phyloP scores from a whole-genome alignment of 1,140 invertebrate species.

The Marisa cornuarietis region DNA sequence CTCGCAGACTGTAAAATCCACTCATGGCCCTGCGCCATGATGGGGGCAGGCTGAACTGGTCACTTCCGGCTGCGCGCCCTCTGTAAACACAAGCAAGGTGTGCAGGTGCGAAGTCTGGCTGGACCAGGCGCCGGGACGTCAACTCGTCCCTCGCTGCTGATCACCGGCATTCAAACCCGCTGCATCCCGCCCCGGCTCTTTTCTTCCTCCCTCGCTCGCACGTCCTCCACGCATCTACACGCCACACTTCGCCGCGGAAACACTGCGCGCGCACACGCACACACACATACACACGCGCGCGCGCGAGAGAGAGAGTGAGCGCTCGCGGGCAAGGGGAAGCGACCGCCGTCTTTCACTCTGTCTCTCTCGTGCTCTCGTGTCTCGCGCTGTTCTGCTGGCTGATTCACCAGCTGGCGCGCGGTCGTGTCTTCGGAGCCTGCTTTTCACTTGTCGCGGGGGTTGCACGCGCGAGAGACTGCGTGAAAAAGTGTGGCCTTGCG shows the following conservation, averaged over 20 bases:
- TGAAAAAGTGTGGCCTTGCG: neutral
- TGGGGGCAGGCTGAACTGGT: conserved; percentile 21
- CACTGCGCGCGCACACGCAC: neutral
- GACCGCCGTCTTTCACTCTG: neutral
- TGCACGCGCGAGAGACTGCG: neutral
- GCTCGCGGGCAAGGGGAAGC: neutral
- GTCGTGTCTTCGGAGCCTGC: neutral
- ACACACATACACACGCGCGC: neutral
- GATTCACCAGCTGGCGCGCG: neutral
- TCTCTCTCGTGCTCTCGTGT: neutral
- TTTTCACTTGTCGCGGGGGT: neutral
- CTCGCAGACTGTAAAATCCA: conserved; percentile 44
- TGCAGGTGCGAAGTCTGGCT: conserved; percentile 12
- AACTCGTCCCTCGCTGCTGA: neutral
- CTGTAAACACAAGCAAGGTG: conserved; percentile 33
- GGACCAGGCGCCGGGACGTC: neutral
- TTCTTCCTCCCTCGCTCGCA: neutral
- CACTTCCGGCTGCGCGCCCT: conserved; percentile 35
- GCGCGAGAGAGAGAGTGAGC: neutral
- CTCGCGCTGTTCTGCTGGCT: neutral
- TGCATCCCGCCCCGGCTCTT: neutral
- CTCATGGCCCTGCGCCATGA: conserved; percentile 42
- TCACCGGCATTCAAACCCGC: conserved; percentile 6
- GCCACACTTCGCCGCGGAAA: conserved; percentile 1
- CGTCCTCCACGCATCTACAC: neutral